These are phyloP conservation scores for Aptenodytes patagonicus DNA, from an alignment of 2,113 vertebrate genomes.

Conservation along the genomic window DNA sequence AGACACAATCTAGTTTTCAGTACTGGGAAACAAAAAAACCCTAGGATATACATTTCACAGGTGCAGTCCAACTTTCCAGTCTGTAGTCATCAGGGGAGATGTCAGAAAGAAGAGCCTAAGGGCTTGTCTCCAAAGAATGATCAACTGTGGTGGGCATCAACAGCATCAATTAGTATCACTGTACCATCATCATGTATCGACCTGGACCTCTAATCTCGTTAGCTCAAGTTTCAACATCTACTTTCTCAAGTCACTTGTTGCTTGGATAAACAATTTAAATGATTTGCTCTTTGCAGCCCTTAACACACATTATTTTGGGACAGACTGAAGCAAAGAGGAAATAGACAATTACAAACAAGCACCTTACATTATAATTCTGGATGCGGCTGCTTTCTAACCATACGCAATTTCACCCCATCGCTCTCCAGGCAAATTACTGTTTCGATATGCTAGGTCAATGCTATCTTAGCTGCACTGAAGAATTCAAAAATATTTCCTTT, in stretches of 20 bases:
- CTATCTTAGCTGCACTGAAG: background rate
- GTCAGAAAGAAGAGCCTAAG: background rate
- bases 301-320: background rate
- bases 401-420: background rate
- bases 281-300: background rate
- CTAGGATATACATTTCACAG: background rate
- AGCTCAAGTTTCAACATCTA: background rate
- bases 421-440: background rate
- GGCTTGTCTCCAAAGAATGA: background rate
- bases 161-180: background rate
- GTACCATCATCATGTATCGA: background rate
- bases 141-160: background rate
- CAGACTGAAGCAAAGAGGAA: background rate
- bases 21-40: background rate
- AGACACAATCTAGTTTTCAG: background rate
- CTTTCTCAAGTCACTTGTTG: background rate
- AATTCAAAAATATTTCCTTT: background rate
- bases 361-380: background rate
- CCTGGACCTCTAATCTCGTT: background rate
- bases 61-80: background rate
- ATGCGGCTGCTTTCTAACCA: background rate
- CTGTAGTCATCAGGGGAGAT: background rate
- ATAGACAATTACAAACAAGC: background rate
- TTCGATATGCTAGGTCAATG: background rate
- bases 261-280: background rate